Evolutionary conservation across 1,140 invertebrate genomes (phyloP).

Genomic region (Lutraria rhynchaena): DNA sequence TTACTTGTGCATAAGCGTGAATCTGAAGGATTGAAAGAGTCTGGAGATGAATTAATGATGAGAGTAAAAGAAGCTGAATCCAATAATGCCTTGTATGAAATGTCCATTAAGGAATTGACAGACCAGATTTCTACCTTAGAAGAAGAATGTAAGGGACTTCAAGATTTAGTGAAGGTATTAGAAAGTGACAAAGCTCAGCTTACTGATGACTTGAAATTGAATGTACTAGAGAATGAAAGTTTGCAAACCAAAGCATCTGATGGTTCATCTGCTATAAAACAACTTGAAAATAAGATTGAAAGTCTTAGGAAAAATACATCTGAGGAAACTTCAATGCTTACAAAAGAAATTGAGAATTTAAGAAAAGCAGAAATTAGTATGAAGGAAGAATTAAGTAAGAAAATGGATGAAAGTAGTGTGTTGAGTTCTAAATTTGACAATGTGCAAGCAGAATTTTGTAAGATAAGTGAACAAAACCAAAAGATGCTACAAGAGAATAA

Average conservation of each 20-base stretch:
- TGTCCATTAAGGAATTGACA: neutral
- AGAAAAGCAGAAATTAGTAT: conserved; percentile 14
- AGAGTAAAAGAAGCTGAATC: neutral
- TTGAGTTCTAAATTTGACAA: neutral
- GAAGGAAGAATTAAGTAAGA: neutral
- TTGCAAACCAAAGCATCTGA: conserved; percentile 24
- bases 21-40: neutral
- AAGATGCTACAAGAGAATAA: neutral
- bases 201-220: neutral
- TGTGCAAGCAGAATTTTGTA: neutral
- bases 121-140: neutral
- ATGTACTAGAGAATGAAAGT: conserved; percentile 22
- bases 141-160: conserved; percentile 7
- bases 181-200: conserved; percentile 42
- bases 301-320: neutral
- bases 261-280: conserved; percentile 7
- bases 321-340: conserved; percentile 2
- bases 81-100: neutral
- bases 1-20: neutral
- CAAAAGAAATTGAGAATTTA: conserved; percentile 39
- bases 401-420: neutral
- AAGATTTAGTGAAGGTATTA: conserved; percentile 8
- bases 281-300: conserved; percentile 15
- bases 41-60: neutral
- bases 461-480: neutral